Base-by-base conservation (phyloP, 2,797 vertebrate genomes). In the Phrynocephalus vlangalii region DNA sequence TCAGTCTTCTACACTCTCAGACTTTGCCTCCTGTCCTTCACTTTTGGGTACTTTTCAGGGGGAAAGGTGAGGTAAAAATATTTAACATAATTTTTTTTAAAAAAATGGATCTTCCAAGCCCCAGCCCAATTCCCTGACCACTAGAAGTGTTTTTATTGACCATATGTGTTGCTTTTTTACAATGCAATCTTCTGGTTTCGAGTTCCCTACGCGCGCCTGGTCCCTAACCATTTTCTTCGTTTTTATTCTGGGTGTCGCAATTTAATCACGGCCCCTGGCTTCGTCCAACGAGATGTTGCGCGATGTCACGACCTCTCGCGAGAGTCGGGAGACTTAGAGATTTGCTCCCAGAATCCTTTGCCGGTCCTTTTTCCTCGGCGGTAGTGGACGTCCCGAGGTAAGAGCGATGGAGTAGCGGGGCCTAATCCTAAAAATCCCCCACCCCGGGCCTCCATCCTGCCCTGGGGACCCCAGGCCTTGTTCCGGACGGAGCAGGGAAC, bases 381-480 rank as follows among this genome's bases (percentile, higher is more conserved):
- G 70, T 81, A 71, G 83, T 5, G 86, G 66, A 2, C 10, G 60
- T 4, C 3, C 20, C 6, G n/a, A 91, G 93, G 94, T 94, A 73
- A 93, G 92, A 30, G 0, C 0, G 2, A 1, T 0, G 38, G 26
- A 20, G 18, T 13, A 24, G 26, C 18, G 4, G 68, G 0, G 44
- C 5, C 2, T 18, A 33, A 1, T 1, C 38, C 10, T 26, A 24
- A 44, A 0, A n/a, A 91, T 91, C 90, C 79, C 28, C 9, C 33
- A 0, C 15, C 3, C 10, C 3, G 48, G 5, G 16, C 24, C 38
- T 5, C 73, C 86, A 91, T 92, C 92, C 67, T 0, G 15, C 6
- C 10, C 10, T 3, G 60, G 56, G 28, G 1, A 1, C 44, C 5
- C 15, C 9, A 3, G 66, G 18, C 20, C 7, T 1, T 8, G 20